Percentiles rank a stretch among this genome's conserved stretches.
Conservation (phyloP, 2,113 vertebrate species). For the Rallus limicola region DNA sequence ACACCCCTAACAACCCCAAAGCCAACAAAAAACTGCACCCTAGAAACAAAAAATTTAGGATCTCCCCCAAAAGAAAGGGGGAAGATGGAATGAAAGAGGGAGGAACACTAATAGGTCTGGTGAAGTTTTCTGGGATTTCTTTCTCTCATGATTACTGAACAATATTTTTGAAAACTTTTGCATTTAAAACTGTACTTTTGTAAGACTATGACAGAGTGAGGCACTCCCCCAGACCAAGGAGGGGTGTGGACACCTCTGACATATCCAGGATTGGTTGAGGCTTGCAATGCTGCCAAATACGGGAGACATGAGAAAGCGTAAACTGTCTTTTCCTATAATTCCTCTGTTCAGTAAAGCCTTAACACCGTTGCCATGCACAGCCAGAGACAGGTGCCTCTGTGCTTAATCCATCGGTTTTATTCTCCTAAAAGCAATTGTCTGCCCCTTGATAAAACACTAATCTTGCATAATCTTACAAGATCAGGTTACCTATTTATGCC, state of each 20-base stretch:
- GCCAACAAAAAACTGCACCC: background rate
- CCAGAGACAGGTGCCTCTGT: constrained; percentile 22
- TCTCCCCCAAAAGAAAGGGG: background rate
- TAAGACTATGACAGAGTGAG: background rate
- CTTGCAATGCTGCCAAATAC: constrained; percentile 51
- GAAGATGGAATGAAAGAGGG: background rate
- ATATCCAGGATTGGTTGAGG: constrained; percentile 22
- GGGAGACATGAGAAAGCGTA: constrained; percentile 25
- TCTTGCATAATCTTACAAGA: constrained; percentile 76
- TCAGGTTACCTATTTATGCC: constrained; percentile 75
- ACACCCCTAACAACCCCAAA: no score
- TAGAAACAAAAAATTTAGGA: background rate
- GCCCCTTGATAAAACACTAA: constrained; percentile 70
- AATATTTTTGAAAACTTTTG: background rate
- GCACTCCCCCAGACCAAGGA: background rate
- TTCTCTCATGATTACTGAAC: background rate
- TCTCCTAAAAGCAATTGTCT: constrained; percentile 63
- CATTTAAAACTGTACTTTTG: background rate
- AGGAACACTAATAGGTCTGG: accelerated
- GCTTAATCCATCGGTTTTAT: constrained; percentile 67
- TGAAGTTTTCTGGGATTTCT: background rate
- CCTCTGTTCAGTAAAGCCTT: constrained; percentile 43
- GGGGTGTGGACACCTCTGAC: background rate
- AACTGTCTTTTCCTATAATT: constrained; percentile 45
- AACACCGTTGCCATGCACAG: constrained; percentile 22